A percentile compares a stretch with the other conserved stretches of the same genome.
phyloP scores from a whole-genome alignment of 2,797 vertebrate species.

The Coendou prehensilis region DNA sequence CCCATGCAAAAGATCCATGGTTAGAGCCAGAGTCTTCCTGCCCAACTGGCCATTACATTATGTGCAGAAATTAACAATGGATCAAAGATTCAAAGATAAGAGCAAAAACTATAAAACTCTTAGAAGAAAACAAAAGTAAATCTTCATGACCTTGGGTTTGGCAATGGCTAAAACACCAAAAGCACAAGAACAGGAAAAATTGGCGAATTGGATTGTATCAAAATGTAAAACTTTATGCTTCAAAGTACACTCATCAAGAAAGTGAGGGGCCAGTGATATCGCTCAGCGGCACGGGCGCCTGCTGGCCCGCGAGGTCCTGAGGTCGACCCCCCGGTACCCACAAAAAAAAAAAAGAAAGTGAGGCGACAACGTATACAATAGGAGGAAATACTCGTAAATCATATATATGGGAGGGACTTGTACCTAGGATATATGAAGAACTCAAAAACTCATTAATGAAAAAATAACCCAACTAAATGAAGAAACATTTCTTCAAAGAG shows the following conservation, averaged over 20 bases:
- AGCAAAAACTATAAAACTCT: background rate
- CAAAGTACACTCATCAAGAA: background rate
- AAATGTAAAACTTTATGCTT: slow-evolving; percentile 5
- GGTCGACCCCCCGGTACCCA: too few species aligned
- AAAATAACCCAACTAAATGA: background rate
- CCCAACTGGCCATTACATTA: background rate
- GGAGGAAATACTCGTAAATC: background rate
- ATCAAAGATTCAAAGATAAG: background rate
- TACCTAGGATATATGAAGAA: background rate
- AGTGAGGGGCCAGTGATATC: background rate
- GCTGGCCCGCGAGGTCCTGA: too few species aligned
- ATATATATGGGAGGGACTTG: background rate
- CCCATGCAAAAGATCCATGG: background rate
- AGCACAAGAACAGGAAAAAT: background rate
- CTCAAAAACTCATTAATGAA: background rate
- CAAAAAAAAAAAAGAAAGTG: too few species aligned
- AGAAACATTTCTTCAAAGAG: slow-evolving; percentile 15
- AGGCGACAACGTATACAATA: background rate
- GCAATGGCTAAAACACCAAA: background rate
- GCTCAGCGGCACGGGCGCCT: too few species aligned
- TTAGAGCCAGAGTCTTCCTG: background rate
- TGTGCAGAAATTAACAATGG: background rate
- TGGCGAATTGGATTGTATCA: background rate
- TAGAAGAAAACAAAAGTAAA: background rate
- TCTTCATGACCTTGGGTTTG: background rate